Evolutionary conservation across 2,113 vertebrate genomes (phyloP).

Genomic region (Rhea americana): DNA sequence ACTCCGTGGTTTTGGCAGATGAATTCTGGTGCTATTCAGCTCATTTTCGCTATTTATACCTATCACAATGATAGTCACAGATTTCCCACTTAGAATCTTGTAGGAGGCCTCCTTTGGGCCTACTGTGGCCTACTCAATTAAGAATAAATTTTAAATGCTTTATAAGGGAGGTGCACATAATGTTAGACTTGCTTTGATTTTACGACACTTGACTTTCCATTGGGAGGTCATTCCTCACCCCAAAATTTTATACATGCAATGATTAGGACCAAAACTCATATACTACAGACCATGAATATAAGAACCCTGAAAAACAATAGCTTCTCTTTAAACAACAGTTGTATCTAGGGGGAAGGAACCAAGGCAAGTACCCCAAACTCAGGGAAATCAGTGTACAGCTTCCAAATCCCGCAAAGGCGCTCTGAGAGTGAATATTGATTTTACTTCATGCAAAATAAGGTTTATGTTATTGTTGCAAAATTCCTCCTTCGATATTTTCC

Average conservation of each 20-base stretch:
- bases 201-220: background rate
- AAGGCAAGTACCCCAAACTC: background rate
- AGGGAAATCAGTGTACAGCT: background rate
- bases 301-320: background rate
- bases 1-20: background rate
- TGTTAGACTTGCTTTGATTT: background rate
- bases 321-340: background rate
- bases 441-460: background rate
- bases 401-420: background rate
- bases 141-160: background rate
- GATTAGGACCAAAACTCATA: background rate
- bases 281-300: background rate
- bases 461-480: background rate
- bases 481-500: background rate
- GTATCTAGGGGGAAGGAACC: background rate
- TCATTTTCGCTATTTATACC: background rate
- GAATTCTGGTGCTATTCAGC: background rate
- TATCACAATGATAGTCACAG: background rate
- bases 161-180: background rate
- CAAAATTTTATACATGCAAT: background rate
- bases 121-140: background rate
- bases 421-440: slow-evolving; percentile 10
- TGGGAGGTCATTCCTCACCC: background rate
- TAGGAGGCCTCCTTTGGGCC: background rate
- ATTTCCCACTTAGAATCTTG: background rate